These are phyloP conservation scores for Drosophila maculinotata DNA, from an alignment of 2,888 invertebrate genomes.

Conservation along the genomic window DNA sequence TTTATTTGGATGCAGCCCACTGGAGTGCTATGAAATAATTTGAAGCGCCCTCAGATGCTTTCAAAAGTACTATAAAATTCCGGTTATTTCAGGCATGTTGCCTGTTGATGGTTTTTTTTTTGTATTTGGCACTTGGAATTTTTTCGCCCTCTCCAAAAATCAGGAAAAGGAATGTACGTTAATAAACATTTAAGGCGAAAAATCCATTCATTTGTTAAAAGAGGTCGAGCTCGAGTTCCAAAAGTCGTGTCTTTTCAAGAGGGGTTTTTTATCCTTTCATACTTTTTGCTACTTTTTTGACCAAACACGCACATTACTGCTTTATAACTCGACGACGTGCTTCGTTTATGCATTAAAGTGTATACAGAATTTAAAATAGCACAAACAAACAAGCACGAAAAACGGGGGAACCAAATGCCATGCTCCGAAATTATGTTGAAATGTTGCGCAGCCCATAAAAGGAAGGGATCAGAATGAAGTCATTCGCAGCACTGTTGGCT, in stretches of 20 bases:
- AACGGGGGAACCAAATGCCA: background rate
- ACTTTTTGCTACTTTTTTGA: slow-evolving; percentile 36
- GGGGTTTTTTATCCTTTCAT: slow-evolving; percentile 9
- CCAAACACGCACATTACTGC: slow-evolving; percentile 67
- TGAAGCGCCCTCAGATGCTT: slow-evolving; percentile 1
- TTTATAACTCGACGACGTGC: slow-evolving; percentile 59
- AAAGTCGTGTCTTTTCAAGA: slow-evolving; percentile 8
- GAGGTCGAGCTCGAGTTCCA: background rate
- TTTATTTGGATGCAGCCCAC: slow-evolving; percentile 23
- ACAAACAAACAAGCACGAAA: too few species aligned
- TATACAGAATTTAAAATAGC: slow-evolving; percentile 51
- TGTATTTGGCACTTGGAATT: slow-evolving; percentile 7
- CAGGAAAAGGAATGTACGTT: slow-evolving; percentile 13
- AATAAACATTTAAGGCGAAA: slow-evolving; percentile 9
- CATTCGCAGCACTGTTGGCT: slow-evolving; percentile 36
- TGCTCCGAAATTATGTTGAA: slow-evolving; percentile 43
- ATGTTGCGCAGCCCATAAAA: slow-evolving; percentile 72
- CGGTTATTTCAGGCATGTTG: background rate
- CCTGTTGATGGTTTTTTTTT: background rate
- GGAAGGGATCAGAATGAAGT: slow-evolving; percentile 69
- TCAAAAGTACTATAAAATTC: slow-evolving; percentile 15
- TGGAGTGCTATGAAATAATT: slow-evolving; percentile 16
- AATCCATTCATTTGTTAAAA: slow-evolving; percentile 40
- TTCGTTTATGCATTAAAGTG: slow-evolving; percentile 51
- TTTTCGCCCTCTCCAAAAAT: slow-evolving; percentile 11